A percentile compares a stretch with the other conserved stretches of the same genome.
Conservation (phyloP, 2,797 vertebrate genomes). For the Odontamblyopus rebecca region DNA sequence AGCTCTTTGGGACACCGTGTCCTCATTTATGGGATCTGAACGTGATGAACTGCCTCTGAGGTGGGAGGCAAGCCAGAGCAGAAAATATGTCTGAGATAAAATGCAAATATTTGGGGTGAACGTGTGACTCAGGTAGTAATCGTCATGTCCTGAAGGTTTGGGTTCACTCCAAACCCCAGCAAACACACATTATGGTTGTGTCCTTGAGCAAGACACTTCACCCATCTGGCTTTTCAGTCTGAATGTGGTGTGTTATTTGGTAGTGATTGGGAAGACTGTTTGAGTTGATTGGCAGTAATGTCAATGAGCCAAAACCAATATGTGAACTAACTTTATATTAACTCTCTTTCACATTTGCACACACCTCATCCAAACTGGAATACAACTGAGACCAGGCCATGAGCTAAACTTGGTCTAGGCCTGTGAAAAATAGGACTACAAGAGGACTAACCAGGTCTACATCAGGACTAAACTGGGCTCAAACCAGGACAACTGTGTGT, state of each 20-base stretch:
- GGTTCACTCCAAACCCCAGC: neutral
- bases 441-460: too few relatives aligned
- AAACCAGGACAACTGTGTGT: neutral
- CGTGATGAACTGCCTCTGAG: neutral
- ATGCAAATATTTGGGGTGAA: neutral
- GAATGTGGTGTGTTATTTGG: neutral
- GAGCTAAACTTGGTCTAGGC: neutral
- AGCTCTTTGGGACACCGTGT: neutral
- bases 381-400: too few relatives aligned
- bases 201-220: neutral
- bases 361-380: too few relatives aligned
- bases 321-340: neutral
- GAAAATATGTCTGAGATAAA: neutral
- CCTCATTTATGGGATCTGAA: neutral
- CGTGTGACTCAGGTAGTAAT: neutral
- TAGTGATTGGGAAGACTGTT: neutral
- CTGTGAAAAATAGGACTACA: too few relatives aligned
- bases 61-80: neutral
- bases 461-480: neutral
- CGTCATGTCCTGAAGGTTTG: neutral
- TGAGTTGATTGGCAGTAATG: too few relatives aligned
- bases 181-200: too few relatives aligned
- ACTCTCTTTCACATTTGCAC: too few relatives aligned
- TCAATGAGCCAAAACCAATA: neutral
- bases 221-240: neutral